Evolutionary conservation across 2,113 vertebrate species (phyloP), one percentile per base, ranked within the genome.

Genomic region (Diadophis punctatus): DNA sequence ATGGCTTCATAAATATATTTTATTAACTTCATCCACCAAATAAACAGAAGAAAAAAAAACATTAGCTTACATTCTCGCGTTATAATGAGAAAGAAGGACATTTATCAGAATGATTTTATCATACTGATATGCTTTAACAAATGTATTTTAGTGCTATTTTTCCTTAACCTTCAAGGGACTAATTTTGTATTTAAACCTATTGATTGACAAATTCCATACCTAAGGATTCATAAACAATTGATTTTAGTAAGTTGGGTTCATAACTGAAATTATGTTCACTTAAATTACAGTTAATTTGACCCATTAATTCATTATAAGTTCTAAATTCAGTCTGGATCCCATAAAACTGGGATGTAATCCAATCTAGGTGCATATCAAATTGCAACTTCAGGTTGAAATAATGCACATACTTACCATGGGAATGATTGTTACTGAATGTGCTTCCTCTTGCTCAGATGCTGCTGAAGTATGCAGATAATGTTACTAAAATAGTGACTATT

Each of bases 1-100:
- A 56, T 55, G 0, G 63, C 8, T 92, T 92, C 27, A 58, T 91
- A 93, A 95, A 91, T 90, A 53, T 23, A 25, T 90, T 52, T 52
- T 80, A 53, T 46, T 85, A 43, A 53, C 23, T 91, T 23, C 46
- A 34, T 51, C n/a, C 34, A 10, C 2, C 12, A 63, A 20, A 74
- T 34, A 51, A 51, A 90, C 49, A 18, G 3, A 53, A 20, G 30
- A 3, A 55, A 8, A 51, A 49, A 52, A 52, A 34, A 52, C 20
- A 43, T 86, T 86, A 30, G 8, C 14, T 51, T 87, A 49, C 25
- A 27, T 30, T 87, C 18, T 39, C 4, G 5, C 14, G 34, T 88
- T 18, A 39, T 34, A 51, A 87, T 87, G 25, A 88, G 55, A 53
- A n/a, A n/a, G n/a, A n/a, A n/a, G 18, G 49, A 56, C 22, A 88